phyloP scores from a whole-genome alignment of 2,113 vertebrate genomes.

The Notiomystis cincta region DNA sequence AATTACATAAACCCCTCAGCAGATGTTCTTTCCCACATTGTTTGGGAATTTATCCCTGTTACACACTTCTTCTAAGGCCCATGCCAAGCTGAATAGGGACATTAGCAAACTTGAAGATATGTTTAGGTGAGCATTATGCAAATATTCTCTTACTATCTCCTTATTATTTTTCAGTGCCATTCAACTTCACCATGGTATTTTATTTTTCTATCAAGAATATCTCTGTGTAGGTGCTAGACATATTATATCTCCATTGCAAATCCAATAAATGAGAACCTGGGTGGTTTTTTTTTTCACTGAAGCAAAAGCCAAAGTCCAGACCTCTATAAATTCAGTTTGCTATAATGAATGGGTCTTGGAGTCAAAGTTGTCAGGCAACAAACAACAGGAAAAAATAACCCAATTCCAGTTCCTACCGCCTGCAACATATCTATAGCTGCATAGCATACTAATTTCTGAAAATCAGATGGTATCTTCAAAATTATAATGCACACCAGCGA shows the following conservation, averaged over 20 bases:
- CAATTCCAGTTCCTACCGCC: constrained; percentile 37
- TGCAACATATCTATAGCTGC: constrained; percentile 39
- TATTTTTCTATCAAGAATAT: background rate
- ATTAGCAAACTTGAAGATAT: constrained; percentile 22
- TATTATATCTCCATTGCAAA: constrained; percentile 61
- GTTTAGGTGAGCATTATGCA: constrained; percentile 25
- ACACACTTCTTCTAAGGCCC: constrained; percentile 59
- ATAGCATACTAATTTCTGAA: constrained; percentile 66
- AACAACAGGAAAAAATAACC: constrained; percentile 67
- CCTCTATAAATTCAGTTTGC: constrained; percentile 58
- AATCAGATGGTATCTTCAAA: constrained; percentile 69
- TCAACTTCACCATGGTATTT: background rate
- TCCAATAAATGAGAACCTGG: constrained; percentile 11
- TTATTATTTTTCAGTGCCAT: background rate
- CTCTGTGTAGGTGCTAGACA: constrained; percentile 17
- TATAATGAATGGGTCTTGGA: constrained; percentile 63
- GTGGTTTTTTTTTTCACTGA: background rate
- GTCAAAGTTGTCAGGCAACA: constrained; percentile 67
- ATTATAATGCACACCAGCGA: constrained; percentile 66
- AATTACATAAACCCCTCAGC: constrained; percentile 80
- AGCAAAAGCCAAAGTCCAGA: constrained; percentile 54
- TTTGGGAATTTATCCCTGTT: constrained; percentile 73
- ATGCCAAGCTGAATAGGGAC: constrained; percentile 52
- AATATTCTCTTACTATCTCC: constrained; percentile 17
- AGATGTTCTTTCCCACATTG: constrained; percentile 79